Conservation (phyloP, 2,888 invertebrate species). For the Anoncus sp. region DNA sequence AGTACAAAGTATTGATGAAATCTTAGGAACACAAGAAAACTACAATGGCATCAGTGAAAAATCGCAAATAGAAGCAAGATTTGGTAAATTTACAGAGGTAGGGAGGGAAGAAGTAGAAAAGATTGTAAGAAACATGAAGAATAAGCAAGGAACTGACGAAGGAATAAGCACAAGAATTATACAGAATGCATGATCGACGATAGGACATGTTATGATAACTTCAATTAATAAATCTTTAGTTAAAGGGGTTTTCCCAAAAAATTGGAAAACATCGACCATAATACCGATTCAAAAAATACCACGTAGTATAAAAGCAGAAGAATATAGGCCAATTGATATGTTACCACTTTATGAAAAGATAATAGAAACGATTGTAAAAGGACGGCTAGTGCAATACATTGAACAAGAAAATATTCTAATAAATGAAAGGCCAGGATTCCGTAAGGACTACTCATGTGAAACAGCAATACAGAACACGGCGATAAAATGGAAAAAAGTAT, state of each 20-base stretch:
- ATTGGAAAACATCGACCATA: constrained; percentile 13
- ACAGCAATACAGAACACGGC: constrained; percentile 46
- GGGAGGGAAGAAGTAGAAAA: background rate
- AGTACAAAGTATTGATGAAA: constrained; percentile 12
- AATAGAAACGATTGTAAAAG: constrained; percentile 36
- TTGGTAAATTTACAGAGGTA: background rate
- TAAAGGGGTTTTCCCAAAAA: constrained; percentile 2
- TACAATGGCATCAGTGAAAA: background rate
- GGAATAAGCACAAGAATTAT: background rate
- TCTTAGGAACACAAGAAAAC: background rate
- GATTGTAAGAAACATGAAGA: constrained; percentile 2
- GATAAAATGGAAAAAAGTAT: constrained; percentile 48
- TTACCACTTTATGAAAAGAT: constrained; percentile 44
- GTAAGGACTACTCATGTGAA: constrained; percentile 52
- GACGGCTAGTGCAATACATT: constrained; percentile 26
- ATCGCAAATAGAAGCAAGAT: background rate
- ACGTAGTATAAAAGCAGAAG: constrained; percentile 15
- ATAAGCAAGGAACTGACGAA: constrained; percentile 8
- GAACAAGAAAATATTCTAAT: constrained; percentile 33
- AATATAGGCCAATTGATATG: constrained; percentile 40
- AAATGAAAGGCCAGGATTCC: constrained; percentile 51
- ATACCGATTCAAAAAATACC: constrained; percentile 20
- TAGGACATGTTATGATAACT: background rate
- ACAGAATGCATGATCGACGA: background rate
- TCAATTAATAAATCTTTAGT: background rate